phyloP scores from a whole-genome alignment of 1,140 invertebrate genomes.

The Drosophila santomea region DNA sequence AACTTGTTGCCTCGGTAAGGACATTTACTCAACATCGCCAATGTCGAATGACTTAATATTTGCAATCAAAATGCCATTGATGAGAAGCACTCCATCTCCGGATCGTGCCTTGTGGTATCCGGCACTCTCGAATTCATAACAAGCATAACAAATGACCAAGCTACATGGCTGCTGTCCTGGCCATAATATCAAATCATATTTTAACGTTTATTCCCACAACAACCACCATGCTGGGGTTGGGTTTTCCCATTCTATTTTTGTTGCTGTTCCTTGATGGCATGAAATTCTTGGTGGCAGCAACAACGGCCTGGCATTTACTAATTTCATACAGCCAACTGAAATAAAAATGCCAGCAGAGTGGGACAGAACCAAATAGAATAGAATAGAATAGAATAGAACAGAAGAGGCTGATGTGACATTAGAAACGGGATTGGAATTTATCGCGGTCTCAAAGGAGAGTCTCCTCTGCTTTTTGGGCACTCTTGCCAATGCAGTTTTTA shows the following conservation, averaged over 20 bases:
- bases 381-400: constrained; percentile 7
- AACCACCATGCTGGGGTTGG: constrained; percentile 10
- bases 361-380: background rate
- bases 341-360: constrained; percentile 61
- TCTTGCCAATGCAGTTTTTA: constrained; percentile 45
- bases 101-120: constrained; percentile 43
- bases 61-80: constrained; percentile 74
- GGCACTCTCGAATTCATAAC: constrained; percentile 68
- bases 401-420: constrained; percentile 1
- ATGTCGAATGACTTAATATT: constrained; percentile 52
- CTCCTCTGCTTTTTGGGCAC: constrained; percentile 6
- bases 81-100: constrained; percentile 60
- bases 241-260: constrained; percentile 21
- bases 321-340: constrained; percentile 77
- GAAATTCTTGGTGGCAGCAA: constrained; percentile 54
- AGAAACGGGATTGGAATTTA: constrained; percentile 58
- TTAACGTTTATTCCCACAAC: constrained; percentile 60
- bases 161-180: constrained; percentile 66
- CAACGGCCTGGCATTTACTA: constrained; percentile 58
- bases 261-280: constrained; percentile 7
- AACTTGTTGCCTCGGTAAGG: constrained; percentile 24
- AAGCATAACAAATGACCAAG: constrained; percentile 72
- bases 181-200: constrained; percentile 78
- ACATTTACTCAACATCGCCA: constrained; percentile 7
- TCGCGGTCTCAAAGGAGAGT: constrained; percentile 23